Conservation (phyloP, 1,140 invertebrate species). For the Aphis gossypii region DNA sequence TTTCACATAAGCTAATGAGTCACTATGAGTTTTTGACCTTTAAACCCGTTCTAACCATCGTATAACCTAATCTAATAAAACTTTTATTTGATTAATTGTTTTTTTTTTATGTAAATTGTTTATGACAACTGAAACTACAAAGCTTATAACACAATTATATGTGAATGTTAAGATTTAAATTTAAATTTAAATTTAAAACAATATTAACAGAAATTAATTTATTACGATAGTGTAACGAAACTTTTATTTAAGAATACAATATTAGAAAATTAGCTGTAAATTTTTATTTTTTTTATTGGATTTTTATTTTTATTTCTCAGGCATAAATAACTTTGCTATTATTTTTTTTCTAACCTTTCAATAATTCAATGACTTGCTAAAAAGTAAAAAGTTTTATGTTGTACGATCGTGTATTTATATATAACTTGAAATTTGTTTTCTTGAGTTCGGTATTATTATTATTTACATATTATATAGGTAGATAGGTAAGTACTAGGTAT, state of each 20-base stretch:
- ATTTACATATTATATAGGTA: too few relatives aligned
- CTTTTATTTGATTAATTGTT: not conserved
- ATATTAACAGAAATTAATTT: not conserved
- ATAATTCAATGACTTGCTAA: not conserved
- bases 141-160: not conserved
- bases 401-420: not conserved
- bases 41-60: not conserved
- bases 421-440: not conserved
- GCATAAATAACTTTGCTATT: not conserved
- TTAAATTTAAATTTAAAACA: not conserved
- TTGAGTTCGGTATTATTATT: not conserved
- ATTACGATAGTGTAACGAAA: not conserved
- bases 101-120: not conserved
- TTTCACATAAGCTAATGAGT: conserved; percentile 1
- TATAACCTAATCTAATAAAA: not conserved
- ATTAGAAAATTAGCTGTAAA: not conserved
- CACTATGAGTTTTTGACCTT: not conserved
- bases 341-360: not conserved
- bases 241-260: not conserved
- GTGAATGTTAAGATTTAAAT: not conserved
- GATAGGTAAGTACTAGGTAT: too few relatives aligned
- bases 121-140: not conserved
- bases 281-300: too few relatives aligned
- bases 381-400: not conserved
- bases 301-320: not conserved